These are phyloP conservation scores for Spodoptera frugiperda DNA, from an alignment of 1,140 invertebrate species.

Conservation along the genomic window DNA sequence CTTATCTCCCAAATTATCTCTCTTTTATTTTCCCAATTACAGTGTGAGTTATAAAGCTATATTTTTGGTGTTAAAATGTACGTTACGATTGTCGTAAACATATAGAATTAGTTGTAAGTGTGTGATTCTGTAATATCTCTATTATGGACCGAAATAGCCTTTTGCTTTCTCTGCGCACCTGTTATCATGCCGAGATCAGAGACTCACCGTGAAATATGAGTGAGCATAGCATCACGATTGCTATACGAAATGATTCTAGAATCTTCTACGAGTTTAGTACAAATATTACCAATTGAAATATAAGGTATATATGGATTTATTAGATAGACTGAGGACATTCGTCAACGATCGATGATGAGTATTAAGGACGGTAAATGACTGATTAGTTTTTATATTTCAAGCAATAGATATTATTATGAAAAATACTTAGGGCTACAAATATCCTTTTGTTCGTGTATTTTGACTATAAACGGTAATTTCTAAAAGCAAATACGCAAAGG, in stretches of 20 bases:
- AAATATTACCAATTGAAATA: background rate
- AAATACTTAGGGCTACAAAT: too few relatives aligned
- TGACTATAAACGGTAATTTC: too few relatives aligned
- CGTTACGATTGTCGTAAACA: background rate
- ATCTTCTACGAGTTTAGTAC: background rate
- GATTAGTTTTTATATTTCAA: too few relatives aligned
- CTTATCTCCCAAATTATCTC: too few relatives aligned
- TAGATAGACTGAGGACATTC: too few relatives aligned
- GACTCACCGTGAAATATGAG: constrained; percentile 25
- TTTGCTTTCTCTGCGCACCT: constrained; percentile 20
- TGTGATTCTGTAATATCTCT: constrained; percentile 21
- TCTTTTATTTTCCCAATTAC: background rate
- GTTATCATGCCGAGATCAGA: constrained; percentile 9
- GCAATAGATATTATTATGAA: too few relatives aligned
- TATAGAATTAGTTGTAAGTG: constrained; percentile 17
- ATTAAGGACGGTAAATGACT: too few relatives aligned
- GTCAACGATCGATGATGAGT: too few relatives aligned
- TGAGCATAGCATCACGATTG: background rate
- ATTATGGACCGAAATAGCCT: constrained; percentile 23
- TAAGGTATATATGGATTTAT: too few relatives aligned
- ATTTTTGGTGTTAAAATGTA: background rate
- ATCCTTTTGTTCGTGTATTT: too few relatives aligned
- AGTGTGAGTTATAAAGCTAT: background rate
- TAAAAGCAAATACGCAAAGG: too few relatives aligned
- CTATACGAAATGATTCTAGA: constrained; percentile 10